These are phyloP conservation scores for Oncorhynchus tshawytscha DNA, from an alignment of 2,113 vertebrate genomes.

Conservation along the genomic window DNA sequence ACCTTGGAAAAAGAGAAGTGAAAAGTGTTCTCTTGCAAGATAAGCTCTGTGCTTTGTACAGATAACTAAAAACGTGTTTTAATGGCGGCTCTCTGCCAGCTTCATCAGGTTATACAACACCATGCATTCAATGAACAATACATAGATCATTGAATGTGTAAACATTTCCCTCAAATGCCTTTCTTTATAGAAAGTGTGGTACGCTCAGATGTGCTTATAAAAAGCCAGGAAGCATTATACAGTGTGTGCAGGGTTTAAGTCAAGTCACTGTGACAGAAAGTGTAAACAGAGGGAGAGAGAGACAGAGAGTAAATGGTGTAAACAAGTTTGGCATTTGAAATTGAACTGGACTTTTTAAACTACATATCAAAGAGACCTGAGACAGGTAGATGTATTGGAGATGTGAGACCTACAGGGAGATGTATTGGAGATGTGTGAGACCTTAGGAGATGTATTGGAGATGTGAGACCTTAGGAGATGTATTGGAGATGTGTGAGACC, in stretches of 20 bases:
- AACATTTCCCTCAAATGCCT: neutral
- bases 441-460: too few species aligned
- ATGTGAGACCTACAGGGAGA: too few species aligned
- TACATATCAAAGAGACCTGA: too few species aligned
- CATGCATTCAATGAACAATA: neutral
- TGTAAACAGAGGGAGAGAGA: too few species aligned
- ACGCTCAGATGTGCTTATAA: too few species aligned
- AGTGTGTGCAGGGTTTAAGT: too few species aligned
- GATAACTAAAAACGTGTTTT: constrained; percentile 2
- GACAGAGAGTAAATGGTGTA: neutral
- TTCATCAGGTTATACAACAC: constrained; percentile 12
- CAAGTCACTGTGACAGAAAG: too few species aligned
- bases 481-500: too few species aligned
- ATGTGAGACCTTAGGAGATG: too few species aligned
- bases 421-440: too few species aligned
- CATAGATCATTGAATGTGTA: neutral
- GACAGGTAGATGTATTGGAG: neutral
- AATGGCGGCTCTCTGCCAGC: neutral
- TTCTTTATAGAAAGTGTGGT: neutral
- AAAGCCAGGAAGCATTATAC: too few species aligned
- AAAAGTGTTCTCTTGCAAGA: constrained; percentile 45
- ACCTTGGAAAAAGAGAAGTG: constrained; percentile 47
- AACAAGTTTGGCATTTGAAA: neutral
- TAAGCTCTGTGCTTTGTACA: constrained; percentile 26
- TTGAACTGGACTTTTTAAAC: neutral